Evolutionary conservation across 2,797 vertebrate genomes (phyloP), one percentile per base, ranked within the genome.

Genomic region (Simalia tracyae): DNA sequence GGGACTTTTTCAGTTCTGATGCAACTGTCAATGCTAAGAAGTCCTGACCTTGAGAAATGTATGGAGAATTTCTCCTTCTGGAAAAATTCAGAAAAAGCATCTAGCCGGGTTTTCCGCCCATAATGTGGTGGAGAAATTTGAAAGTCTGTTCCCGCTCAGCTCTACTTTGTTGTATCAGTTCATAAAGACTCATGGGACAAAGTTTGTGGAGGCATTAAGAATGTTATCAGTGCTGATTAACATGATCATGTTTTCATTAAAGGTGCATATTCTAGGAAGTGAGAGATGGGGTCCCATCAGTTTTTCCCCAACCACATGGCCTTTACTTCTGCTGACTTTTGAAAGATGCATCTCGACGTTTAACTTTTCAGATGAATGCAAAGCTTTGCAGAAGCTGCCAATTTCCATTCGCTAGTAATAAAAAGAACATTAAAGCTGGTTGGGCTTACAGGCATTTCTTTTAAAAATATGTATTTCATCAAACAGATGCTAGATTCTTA

Each of bases 301-400:
- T 93, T 94, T 91, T 89, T 94, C 91, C 95, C 86, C 93, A 94
- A 93, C 90, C 94, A 89, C 36, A 36, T 36, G 36, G 36, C 36
- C 36, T 36, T 36, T 36, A 36, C 36, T 94, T 86, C 61, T 95
- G 64, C 90, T 94, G 93, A 92, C 86, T 95, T 96, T 93, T 90
- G 92, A 96, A 96, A 93, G 11, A 28, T 87, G 94, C 94, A 91
- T 90, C 50, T 95, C 96, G 94, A 94, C 97, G 95, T 95, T 92
- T 89, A 88, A 66, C 88, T 92, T 26, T n/a, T n/a, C n/a, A 89
- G 19, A 89, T 36, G 88, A 72, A 95, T 95, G 94, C 84, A 94
- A 96, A 94, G 59, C 94, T 87, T 72, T 93, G 94, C 88, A 76
- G 95, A 95, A 96, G 92, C 88, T 60, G 0, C 54, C 2, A 2